Conservation (phyloP, 2,797 vertebrate genomes). For the Podarcis siculus region DNA sequence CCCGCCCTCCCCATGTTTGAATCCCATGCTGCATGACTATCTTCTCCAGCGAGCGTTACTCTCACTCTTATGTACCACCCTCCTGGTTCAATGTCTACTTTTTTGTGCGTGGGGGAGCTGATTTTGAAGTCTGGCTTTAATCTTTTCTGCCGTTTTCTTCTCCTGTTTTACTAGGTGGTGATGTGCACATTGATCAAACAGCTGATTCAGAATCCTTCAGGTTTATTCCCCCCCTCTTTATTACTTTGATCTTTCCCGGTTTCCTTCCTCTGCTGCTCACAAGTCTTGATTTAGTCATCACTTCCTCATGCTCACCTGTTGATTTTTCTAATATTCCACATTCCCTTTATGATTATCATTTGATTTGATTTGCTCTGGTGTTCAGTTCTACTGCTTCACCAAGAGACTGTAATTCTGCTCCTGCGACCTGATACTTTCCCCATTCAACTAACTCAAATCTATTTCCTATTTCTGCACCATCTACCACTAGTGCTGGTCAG, state of each 20-base stretch:
- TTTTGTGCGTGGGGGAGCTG: not conserved
- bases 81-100: not conserved
- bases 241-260: not conserved
- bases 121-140: not conserved
- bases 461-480: not conserved
- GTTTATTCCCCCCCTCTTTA: not conserved
- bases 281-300: not conserved
- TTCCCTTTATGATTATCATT: not conserved
- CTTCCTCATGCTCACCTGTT: not conserved
- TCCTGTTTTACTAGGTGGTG: not conserved
- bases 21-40: not conserved
- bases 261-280: not conserved
- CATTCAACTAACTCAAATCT: not conserved
- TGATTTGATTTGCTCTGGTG: not conserved
- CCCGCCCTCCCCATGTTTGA: not conserved
- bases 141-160: not conserved
- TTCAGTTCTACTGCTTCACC: not conserved
- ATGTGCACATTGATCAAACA: not conserved
- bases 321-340: not conserved
- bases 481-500: too few species aligned
- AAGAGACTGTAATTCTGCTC: not conserved
- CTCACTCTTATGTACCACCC: not conserved
- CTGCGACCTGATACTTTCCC: not conserved
- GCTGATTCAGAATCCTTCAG: not conserved
- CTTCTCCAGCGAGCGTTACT: not conserved